Percentiles rank a stretch among this genome's conserved stretches.
These are phyloP conservation scores for Mallotus villosus DNA, from an alignment of 2,797 vertebrate species.

Conservation along the genomic window DNA sequence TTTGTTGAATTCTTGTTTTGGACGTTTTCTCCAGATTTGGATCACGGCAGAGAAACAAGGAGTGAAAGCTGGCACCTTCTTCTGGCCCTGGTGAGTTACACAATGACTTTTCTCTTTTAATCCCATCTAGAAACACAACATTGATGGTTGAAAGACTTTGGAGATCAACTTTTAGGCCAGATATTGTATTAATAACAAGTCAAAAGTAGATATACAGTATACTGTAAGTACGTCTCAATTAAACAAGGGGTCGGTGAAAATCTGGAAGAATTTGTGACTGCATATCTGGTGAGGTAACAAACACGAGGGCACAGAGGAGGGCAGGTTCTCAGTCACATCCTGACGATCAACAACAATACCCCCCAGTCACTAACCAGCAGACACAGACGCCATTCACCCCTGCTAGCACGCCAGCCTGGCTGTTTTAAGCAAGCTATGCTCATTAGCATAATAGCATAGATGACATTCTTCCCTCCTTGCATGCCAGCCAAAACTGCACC, in stretches of 20 bases:
- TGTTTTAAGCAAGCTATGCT: neutral
- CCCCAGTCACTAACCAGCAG: neutral
- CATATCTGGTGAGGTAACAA: conserved; percentile 43
- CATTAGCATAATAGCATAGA: neutral
- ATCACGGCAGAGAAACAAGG: conserved; percentile 94
- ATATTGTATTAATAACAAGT: neutral
- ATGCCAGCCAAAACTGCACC: too few species aligned
- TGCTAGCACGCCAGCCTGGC: neutral
- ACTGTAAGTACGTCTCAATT: neutral
- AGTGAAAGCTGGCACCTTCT: conserved; percentile 94
- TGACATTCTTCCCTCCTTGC: too few species aligned
- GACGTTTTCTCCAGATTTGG: conserved; percentile 82
- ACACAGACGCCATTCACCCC: neutral
- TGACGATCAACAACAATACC: conserved; percentile 24
- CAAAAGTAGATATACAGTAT: neutral
- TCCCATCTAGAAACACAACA: neutral
- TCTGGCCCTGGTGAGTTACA: conserved; percentile 95
- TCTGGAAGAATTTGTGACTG: neutral
- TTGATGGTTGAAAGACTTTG: neutral
- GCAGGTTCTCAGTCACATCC: conserved; percentile 22
- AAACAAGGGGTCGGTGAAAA: neutral
- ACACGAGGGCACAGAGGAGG: conserved; percentile 38
- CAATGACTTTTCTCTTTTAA: neutral
- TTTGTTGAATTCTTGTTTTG: conserved; percentile 8
- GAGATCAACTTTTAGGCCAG: neutral